Evolutionary conservation across 2,797 vertebrate genomes (phyloP).

Genomic region (Tauraco hartlaubi): DNA sequence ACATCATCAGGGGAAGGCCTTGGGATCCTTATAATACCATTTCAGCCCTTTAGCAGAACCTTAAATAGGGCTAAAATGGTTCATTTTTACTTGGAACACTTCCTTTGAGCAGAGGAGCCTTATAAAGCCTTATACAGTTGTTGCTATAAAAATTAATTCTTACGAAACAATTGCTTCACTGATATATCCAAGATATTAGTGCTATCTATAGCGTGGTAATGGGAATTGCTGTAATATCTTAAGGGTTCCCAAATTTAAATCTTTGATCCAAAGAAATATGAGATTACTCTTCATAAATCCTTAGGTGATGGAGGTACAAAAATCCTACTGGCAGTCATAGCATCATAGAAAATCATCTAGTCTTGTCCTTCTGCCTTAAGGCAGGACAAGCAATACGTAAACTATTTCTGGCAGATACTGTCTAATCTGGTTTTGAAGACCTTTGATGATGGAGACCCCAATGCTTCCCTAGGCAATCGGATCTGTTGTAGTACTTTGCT

Average conservation of each 20-base stretch:
- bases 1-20: neutral
- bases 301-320: neutral
- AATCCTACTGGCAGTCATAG: neutral
- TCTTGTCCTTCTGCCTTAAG: neutral
- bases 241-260: neutral
- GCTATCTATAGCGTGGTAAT: neutral
- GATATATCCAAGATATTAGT: neutral
- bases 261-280: neutral
- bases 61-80: neutral
- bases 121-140: neutral
- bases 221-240: neutral
- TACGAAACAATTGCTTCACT: neutral
- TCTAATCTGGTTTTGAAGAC: neutral
- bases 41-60: neutral
- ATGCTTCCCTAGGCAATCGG: neutral
- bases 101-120: neutral
- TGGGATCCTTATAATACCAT: neutral
- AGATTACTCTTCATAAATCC: neutral
- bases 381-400: neutral
- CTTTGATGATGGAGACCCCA: neutral
- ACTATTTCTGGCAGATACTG: neutral
- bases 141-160: neutral
- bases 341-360: neutral
- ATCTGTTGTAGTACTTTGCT: neutral
- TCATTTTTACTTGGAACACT: neutral